Percentiles rank a stretch among this genome's conserved stretches.
phyloP scores from a whole-genome alignment of 2,797 vertebrate genomes.

The Okamejei kenojei region DNA sequence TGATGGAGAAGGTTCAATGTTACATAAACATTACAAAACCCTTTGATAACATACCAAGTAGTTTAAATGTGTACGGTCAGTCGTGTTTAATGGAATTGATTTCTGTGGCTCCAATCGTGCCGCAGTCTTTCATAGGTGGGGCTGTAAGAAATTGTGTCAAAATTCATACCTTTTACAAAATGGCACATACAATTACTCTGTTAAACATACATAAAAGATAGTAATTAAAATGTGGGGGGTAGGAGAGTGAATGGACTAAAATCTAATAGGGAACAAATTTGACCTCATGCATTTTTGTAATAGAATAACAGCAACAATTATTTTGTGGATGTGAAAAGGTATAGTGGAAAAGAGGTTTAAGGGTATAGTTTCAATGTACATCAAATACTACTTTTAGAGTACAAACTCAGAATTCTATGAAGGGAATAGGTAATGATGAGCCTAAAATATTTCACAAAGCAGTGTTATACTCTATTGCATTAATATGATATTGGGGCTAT shows the following conservation, averaged over 20 bases:
- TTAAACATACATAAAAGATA: neutral
- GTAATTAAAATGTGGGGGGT: neutral
- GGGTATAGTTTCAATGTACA: neutral
- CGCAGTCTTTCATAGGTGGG: neutral
- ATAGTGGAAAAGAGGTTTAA: neutral
- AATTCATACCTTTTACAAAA: neutral
- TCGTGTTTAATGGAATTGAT: neutral
- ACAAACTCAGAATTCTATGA: neutral
- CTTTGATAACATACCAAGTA: neutral
- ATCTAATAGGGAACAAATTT: neutral
- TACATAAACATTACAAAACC: neutral
- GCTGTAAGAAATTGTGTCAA: neutral
- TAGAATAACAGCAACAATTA: neutral
- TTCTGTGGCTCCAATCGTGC: neutral
- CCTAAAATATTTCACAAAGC: neutral
- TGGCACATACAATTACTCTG: neutral
- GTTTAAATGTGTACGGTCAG: neutral
- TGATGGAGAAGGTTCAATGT: neutral
- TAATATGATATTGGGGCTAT: neutral
- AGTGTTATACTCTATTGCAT: neutral
- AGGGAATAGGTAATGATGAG: neutral
- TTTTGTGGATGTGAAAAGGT: neutral
- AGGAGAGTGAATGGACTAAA: neutral
- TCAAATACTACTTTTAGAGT: neutral
- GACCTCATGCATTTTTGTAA: neutral